Conservation (phyloP, 1,140 invertebrate species). For the Laupala kohalensis region DNA sequence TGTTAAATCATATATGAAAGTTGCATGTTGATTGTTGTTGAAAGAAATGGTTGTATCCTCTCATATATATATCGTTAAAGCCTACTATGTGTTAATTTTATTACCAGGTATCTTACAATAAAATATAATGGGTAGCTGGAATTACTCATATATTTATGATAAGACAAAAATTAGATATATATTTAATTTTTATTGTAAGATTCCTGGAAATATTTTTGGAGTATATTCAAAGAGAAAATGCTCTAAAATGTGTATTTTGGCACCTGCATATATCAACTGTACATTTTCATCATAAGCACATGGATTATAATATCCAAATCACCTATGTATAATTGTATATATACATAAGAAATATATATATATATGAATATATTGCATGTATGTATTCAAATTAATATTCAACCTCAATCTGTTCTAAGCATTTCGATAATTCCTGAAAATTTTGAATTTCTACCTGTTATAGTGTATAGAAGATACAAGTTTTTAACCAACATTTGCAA, state of each 20-base stretch:
- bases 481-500: too few species aligned
- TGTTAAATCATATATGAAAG: neutral
- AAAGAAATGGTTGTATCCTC: neutral
- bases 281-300: neutral
- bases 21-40: neutral
- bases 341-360: neutral
- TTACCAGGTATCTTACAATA: neutral
- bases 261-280: neutral
- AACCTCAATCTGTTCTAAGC: too few species aligned
- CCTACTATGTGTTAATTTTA: neutral
- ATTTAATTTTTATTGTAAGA: neutral
- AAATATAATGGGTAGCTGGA: neutral
- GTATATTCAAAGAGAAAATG: neutral
- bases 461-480: too few species aligned
- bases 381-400: too few species aligned
- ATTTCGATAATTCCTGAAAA: too few species aligned
- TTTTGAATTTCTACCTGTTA: too few species aligned
- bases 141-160: neutral
- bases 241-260: neutral
- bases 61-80: neutral
- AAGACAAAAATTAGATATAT: too few species aligned
- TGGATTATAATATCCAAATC: neutral
- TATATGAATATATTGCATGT: neutral
- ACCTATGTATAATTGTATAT: neutral
- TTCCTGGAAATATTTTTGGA: neutral